Base-by-base conservation (phyloP, 2,888 invertebrate species). In the Pristionchus exspectatus region DNA sequence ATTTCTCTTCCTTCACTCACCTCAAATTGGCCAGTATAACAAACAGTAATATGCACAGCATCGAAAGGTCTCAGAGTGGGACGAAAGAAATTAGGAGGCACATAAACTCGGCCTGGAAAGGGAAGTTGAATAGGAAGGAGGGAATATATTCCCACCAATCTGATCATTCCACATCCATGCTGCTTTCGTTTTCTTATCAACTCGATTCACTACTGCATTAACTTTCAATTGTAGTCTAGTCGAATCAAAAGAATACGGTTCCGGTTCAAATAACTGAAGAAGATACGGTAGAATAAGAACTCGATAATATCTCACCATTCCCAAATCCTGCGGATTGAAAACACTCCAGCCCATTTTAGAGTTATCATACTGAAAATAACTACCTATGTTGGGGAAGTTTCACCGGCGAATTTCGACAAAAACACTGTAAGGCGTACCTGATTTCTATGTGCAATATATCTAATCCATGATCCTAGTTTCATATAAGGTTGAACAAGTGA, bases 121-220 rank as follows among this genome's bases (percentile, higher is more conserved):
- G 12, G n/a, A 54, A 50, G 7, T 50, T 50, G 5, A 50, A 50
- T 50, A 50, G 4, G 44, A 12, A 9, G 44, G 44, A 50, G 9
- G 10, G 12, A 50, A 50, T 56, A 9, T 12, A 1, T 56, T 83
- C 50, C 63, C n/a, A 74, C 94, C 94, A 84, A 94, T 91, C 21
- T 91, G 89, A 90, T 94, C 94, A 88, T 94, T 93, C 94, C 94
- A 94, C 44, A 93, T 90, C 93, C 93, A 94, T 10, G 92, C 92
- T 44, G 90, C 89, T 59, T 91, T 89, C 81, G 87, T 87, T 9
- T 90, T 88, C 21, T 84, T 84, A 33, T 90, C 90, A 5, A 94
- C 91, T 69, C 93, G 90, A 92, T 93, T 93, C 63, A 93, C 90
- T 33, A 94, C 91, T 3, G 92, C 93, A 84, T 89, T 27, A 18